Evolutionary conservation across 92 coral and sea anemone genomes (phyloP), one percentile per base, ranked within the genome.

Genomic region (Umimayanthus kanabou): DNA sequence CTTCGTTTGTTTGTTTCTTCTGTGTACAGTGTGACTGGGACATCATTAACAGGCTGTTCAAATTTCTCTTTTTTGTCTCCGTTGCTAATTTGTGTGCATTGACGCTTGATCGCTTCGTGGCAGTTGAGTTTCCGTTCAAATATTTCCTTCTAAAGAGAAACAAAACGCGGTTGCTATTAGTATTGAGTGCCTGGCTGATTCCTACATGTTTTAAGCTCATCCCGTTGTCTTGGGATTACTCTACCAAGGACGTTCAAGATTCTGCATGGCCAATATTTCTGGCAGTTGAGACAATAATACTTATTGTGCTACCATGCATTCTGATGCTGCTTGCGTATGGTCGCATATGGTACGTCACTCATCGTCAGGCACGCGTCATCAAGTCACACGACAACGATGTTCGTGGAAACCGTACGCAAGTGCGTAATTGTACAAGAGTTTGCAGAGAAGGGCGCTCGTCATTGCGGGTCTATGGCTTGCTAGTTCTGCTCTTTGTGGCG

Each of bases 51-150:
- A 75, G 78, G 69, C 29, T 45, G 29, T 80, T 73, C 25, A 75
- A 72, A 45, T 37, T 58, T 40, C 72, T 89, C 10, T 84, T 89
- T 73, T 89, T 73, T 69, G 91, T 84, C 9, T 89, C 91, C 53
- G 77, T 89, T 82, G 84, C 82, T 0, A 89, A 89, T 55, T 71
- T 89, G 61, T 89, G 88, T 66, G 88, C 76, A 4, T 53, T 89
- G 39, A 89, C 91, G 25, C 30, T 83, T 20, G 91, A 89, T 77
- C 88, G 91, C 25, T 89, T 43, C 28, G 84, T 83, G 40, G 91
- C 91, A 9, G 91, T 83, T 9, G 47, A 64, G n/a, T 73, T 83
- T 28, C 91, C 91, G 3, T 84, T 82, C 67, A 89, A 89, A 26
- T 89, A 89, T 76, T 74, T 37, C 57, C 61, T 83, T 4, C 84